phyloP scores from a whole-genome alignment of 2,888 invertebrate species.

The Pomacea canaliculata region DNA sequence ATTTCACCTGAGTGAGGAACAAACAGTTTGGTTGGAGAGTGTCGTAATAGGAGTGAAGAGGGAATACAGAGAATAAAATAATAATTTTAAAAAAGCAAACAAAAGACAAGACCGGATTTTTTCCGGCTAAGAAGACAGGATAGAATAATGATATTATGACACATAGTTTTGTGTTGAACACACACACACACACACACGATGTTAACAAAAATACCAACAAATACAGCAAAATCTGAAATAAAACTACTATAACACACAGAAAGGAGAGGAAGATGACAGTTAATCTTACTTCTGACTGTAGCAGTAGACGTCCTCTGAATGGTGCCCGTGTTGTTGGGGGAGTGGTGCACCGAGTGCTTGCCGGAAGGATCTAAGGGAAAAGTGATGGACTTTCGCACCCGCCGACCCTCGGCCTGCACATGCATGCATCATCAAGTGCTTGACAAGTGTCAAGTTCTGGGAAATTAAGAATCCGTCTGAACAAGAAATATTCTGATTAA shows the following conservation, averaged over 20 bases:
- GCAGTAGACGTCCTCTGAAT: slow-evolving; percentile 8
- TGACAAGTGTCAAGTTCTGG: too few species aligned
- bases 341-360: slow-evolving; percentile 22
- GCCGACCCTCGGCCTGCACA: slow-evolving; percentile 32
- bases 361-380: slow-evolving; percentile 37
- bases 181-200: not conserved
- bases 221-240: not conserved
- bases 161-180: too few species aligned
- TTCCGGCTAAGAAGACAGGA: too few species aligned
- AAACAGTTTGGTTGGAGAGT: too few species aligned
- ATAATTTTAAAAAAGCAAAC: too few species aligned
- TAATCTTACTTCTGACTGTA: not conserved
- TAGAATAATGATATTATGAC: too few species aligned
- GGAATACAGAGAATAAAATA: too few species aligned
- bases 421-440: too few species aligned
- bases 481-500: too few species aligned
- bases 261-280: not conserved
- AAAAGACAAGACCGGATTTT: too few species aligned
- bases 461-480: too few species aligned
- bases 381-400: slow-evolving; percentile 33
- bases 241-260: not conserved
- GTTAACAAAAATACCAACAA: not conserved
- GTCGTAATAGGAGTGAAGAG: too few species aligned
- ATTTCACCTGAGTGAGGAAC: slow-evolving; percentile 13
- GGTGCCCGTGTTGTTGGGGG: not conserved